A percentile compares a stretch with the other conserved stretches of the same genome.
Evolutionary conservation across 2,888 invertebrate genomes (phyloP).

Genomic region (Eubasilissa splendida): DNA sequence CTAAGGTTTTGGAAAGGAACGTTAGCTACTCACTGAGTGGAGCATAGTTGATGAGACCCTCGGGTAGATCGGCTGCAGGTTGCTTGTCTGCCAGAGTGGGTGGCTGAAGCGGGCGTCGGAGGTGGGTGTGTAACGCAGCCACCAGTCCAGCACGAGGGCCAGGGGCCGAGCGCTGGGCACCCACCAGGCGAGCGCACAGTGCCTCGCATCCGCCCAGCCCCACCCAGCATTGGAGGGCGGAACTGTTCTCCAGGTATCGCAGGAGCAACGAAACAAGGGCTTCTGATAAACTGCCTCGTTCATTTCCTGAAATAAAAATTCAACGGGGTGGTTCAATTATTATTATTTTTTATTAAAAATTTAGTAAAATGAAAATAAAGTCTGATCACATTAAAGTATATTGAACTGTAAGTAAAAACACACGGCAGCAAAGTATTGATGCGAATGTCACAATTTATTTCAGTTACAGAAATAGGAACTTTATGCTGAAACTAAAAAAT

Average conservation of each 20-base stretch:
- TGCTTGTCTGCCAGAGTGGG: conserved; percentile 70
- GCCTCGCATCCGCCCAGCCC: conserved; percentile 83
- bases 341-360: too few relatives aligned
- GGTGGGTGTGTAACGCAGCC: conserved; percentile 77
- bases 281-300: conserved; percentile 78
- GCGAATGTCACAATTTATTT: too few relatives aligned
- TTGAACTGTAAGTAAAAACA: neutral
- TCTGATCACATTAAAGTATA: too few relatives aligned
- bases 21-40: conserved; percentile 78
- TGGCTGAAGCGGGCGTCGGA: conserved; percentile 71
- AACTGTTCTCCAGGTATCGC: conserved; percentile 84
- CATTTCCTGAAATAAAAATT: conserved; percentile 34
- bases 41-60: conserved; percentile 90
- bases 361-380: too few relatives aligned
- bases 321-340: too few relatives aligned
- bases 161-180: conserved; percentile 81
- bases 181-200: conserved; percentile 84
- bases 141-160: conserved; percentile 80
- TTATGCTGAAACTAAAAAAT: neutral
- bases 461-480: neutral
- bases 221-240: conserved; percentile 82
- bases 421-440: neutral
- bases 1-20: neutral
- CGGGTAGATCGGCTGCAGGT: conserved; percentile 72
- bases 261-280: conserved; percentile 89